A percentile compares a stretch with the other conserved stretches of the same genome.
These are phyloP conservation scores for Tetrapedia diversipes DNA, from an alignment of 2,888 invertebrate genomes.

Conservation along the genomic window DNA sequence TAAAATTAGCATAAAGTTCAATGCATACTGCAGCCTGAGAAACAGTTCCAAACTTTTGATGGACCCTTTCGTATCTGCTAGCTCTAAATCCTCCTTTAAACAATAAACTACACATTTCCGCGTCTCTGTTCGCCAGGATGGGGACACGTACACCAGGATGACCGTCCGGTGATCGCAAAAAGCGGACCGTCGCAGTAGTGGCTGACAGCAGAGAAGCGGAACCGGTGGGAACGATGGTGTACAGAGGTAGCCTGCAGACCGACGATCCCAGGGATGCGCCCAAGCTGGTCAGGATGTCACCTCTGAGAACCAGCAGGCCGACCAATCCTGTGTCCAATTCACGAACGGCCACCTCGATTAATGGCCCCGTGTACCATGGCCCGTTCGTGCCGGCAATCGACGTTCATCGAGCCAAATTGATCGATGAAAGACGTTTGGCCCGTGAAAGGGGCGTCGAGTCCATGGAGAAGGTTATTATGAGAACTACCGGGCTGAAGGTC, in stretches of 20 bases:
- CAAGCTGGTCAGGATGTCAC: slow-evolving; percentile 76
- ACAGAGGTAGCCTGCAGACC: slow-evolving; percentile 78
- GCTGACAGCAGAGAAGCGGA: neutral
- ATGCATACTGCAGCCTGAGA: no score
- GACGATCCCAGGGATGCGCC: slow-evolving; percentile 78
- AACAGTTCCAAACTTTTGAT: no score
- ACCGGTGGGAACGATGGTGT: slow-evolving; percentile 72
- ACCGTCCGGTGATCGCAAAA: slow-evolving; percentile 15
- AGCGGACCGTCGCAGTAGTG: slow-evolving; percentile 6
- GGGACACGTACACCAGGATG: slow-evolving; percentile 27
- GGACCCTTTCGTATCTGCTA: neutral
- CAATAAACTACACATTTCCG: slow-evolving; percentile 7
- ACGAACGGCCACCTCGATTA: slow-evolving; percentile 41
- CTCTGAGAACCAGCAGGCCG: slow-evolving; percentile 73
- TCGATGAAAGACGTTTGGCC: slow-evolving; percentile 72
- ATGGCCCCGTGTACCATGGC: slow-evolving; percentile 58
- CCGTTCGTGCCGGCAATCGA: slow-evolving; percentile 67
- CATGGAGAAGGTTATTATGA: slow-evolving; percentile 73
- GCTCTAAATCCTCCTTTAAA: slow-evolving; percentile 30
- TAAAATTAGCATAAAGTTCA: no score
- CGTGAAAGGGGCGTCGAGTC: slow-evolving; percentile 74
- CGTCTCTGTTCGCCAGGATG: slow-evolving; percentile 23
- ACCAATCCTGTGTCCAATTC: slow-evolving; percentile 37
- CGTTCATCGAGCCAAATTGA: slow-evolving; percentile 69
- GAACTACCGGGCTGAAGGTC: slow-evolving; percentile 73